phyloP scores from a whole-genome alignment of 2,888 invertebrate genomes.

The Drosophila hamatofila region DNA sequence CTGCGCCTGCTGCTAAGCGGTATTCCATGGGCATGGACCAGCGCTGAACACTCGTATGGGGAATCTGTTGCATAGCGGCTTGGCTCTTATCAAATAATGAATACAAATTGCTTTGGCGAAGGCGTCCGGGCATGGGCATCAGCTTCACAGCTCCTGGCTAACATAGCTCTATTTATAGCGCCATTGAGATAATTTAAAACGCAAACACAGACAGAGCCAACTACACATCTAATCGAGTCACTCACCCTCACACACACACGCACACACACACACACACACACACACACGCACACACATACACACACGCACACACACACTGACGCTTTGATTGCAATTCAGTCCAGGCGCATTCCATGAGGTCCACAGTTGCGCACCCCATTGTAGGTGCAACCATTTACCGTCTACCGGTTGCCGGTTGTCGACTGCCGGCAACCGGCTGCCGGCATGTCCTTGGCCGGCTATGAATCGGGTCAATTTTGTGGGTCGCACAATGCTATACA shows the following conservation, averaged over 20 bases:
- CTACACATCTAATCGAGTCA: constrained; percentile 33
- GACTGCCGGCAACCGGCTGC: constrained; percentile 1
- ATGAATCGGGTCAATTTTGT: constrained; percentile 30
- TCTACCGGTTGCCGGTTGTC: neutral
- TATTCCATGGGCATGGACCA: no score
- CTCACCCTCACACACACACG: neutral
- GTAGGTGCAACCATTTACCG: neutral
- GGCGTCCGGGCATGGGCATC: neutral
- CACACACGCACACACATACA: neutral
- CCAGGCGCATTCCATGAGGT: constrained; percentile 6
- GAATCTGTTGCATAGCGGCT: constrained; percentile 6
- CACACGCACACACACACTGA: no score
- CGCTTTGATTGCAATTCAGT: constrained; percentile 43
- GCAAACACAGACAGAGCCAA: constrained; percentile 24
- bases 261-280: neutral
- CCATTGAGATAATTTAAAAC: constrained; percentile 45
- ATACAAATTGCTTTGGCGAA: constrained; percentile 58
- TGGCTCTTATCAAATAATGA: constrained; percentile 43
- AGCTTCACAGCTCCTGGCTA: constrained; percentile 3
- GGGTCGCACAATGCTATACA: neutral
- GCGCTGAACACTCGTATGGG: neutral
- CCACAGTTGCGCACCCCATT: neutral
- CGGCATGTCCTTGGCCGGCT: constrained; percentile 39
- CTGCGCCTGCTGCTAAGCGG: constrained; percentile 11
- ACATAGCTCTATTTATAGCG: constrained; percentile 43